Base-by-base conservation (phyloP, 2,797 vertebrate genomes). In the Paratrypauchen microcephalus region DNA sequence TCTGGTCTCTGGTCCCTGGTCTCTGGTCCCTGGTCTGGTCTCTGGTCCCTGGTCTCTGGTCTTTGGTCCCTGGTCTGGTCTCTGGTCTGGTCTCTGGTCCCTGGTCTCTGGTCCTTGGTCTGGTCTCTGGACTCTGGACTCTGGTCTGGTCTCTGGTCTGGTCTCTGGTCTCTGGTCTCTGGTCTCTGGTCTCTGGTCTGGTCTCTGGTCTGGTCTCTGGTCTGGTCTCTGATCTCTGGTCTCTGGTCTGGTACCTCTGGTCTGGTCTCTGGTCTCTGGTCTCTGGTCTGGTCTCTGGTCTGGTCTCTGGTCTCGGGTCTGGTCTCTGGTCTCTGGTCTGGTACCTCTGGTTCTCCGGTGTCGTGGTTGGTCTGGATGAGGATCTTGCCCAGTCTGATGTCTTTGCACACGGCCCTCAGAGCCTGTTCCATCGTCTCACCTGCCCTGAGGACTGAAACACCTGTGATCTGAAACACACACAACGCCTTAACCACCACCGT, bases 391-490 rank as follows among this genome's bases (percentile, higher is more conserved):
- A 97, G 91, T 9, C 95, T 85, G 83, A 97, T 97, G 87, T 97
- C 96, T 86, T 97, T 97, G 79, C 96, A 97, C 9, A 97, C 95
- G 0, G 96, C 95, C 1, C 92, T 97, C 59, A 97, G 93, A 0
- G 96, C 95, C 83, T 94, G 96, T 78, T 97, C 96, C 96, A 97
- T 97, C 26, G 96, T 97, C 91, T 97, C 96, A 0, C 96, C 96
- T 0, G 96, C 96, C 0, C 96, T 92, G 68, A 97, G 92, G 80
- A 97, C 96, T 59, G 95, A 97, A 60, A 97, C 95, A 0, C 95
- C 96, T 0, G 96, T 96, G 80, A 97, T 95, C 96, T 97, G 62
- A 8, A 41, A 21, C 28, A n/a, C 5, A 19, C 30, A 32, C n/a
- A n/a, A n/a, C n/a, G n/a, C n/a, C n/a, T n/a, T n/a, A n/a, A n/a